Conservation (phyloP, 2,113 vertebrate species). For the Entomyzon cyanotis region DNA sequence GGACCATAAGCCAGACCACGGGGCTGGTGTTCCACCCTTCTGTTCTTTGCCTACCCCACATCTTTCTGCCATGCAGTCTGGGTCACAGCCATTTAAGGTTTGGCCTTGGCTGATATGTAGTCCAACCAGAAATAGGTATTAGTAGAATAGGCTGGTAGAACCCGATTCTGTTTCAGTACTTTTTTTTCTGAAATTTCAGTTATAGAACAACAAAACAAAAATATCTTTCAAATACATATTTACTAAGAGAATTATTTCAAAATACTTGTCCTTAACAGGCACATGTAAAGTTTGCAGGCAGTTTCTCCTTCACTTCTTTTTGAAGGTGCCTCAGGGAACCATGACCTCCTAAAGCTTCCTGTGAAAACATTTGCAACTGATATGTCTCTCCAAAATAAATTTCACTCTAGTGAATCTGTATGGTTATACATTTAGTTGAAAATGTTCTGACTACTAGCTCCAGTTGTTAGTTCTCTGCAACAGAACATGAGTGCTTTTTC, state of each 20-base stretch:
- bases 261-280: not conserved
- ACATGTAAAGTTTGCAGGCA: not conserved
- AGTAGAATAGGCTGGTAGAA: not conserved
- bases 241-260: not conserved
- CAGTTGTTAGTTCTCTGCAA: not conserved
- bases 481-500: not conserved
- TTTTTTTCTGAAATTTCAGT: not conserved
- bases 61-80: rapidly evolving
- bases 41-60: not conserved
- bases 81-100: not conserved
- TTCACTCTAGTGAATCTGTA: not conserved
- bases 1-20: not conserved
- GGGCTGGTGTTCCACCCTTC: not conserved
- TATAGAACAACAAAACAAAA: not conserved
- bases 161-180: rapidly evolving
- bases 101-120: not conserved
- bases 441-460: not conserved
- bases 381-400: not conserved
- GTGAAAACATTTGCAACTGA: not conserved
- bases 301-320: not conserved
- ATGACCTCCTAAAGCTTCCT: not conserved
- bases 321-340: not conserved
- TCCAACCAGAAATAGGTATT: not conserved
- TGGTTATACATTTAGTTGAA: not conserved
- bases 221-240: not conserved